Evolutionary conservation across 2,113 vertebrate species (phyloP).

Genomic region (Mystacornis crossleyi): DNA sequence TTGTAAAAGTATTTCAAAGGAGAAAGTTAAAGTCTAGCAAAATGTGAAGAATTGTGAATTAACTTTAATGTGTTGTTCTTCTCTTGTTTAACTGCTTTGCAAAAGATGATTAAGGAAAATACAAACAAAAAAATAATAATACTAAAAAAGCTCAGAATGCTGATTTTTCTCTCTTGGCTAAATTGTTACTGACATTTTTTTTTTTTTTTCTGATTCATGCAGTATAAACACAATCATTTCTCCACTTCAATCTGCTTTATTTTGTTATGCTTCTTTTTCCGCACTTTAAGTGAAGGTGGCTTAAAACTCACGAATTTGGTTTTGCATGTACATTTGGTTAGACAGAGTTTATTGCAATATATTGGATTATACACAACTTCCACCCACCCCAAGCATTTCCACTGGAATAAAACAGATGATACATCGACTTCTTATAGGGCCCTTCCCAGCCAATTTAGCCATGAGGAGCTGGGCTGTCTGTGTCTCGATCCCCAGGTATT

Average conservation of each 20-base stretch:
- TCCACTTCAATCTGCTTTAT: background rate
- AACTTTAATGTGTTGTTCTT: background rate
- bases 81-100: background rate
- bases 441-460: background rate
- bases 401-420: background rate
- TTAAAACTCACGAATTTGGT: background rate
- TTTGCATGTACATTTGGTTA: rapidly evolving
- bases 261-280: background rate
- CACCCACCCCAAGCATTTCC: background rate
- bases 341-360: background rate
- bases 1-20: background rate
- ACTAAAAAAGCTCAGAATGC: background rate
- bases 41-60: background rate
- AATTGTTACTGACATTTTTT: background rate
- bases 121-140: background rate
- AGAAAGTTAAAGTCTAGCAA: background rate
- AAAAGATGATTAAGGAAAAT: background rate
- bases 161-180: background rate
- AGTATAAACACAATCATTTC: background rate
- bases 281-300: background rate
- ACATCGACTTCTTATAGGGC: rapidly evolving
- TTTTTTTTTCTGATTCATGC: background rate
- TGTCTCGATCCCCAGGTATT: background rate
- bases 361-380: rapidly evolving
- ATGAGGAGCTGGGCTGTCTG: background rate